These are phyloP conservation scores for Phoxinus dragarum DNA, from an alignment of 2,797 vertebrate genomes.

Conservation along the genomic window DNA sequence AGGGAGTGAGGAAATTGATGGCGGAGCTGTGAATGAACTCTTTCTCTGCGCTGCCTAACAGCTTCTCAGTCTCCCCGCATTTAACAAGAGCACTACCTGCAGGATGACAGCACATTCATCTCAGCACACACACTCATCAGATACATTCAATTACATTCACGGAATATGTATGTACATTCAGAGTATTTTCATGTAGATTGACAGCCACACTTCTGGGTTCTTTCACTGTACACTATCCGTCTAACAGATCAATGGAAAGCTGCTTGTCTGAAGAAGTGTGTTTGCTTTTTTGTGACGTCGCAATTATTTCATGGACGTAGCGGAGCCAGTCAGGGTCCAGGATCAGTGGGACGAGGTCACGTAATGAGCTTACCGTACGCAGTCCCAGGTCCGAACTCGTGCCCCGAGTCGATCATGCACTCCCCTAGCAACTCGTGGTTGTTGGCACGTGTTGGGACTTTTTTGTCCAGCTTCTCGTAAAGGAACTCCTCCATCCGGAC, in stretches of 20 bases:
- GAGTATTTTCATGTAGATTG: not conserved
- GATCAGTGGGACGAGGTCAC: not conserved
- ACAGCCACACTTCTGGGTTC: not conserved
- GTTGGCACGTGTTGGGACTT: slow-evolving; percentile 85
- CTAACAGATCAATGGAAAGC: not conserved
- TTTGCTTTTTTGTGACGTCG: slow-evolving; percentile 1
- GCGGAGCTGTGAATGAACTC: slow-evolving; percentile 90
- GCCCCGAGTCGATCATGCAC: slow-evolving; percentile 90
- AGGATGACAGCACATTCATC: slow-evolving; percentile 30
- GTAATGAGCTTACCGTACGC: slow-evolving; percentile 85
- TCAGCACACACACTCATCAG: not conserved
- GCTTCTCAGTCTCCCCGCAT: slow-evolving; percentile 92
- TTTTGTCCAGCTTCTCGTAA: slow-evolving; percentile 93
- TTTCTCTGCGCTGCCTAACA: slow-evolving; percentile 89
- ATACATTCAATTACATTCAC: not conserved
- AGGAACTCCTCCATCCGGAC: slow-evolving; percentile 94
- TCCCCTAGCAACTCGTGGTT: slow-evolving; percentile 90
- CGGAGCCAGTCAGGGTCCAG: not conserved
- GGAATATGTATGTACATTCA: not conserved
- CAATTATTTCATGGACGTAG: not conserved
- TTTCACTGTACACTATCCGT: not conserved
- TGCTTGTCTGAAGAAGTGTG: not conserved
- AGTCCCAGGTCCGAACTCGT: slow-evolving; percentile 91
- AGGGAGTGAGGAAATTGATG: slow-evolving; percentile 93
- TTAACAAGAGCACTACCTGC: slow-evolving; percentile 91